These are phyloP conservation scores for Clarias pachynema DNA, from an alignment of 2,797 vertebrate species.

Conservation along the genomic window DNA sequence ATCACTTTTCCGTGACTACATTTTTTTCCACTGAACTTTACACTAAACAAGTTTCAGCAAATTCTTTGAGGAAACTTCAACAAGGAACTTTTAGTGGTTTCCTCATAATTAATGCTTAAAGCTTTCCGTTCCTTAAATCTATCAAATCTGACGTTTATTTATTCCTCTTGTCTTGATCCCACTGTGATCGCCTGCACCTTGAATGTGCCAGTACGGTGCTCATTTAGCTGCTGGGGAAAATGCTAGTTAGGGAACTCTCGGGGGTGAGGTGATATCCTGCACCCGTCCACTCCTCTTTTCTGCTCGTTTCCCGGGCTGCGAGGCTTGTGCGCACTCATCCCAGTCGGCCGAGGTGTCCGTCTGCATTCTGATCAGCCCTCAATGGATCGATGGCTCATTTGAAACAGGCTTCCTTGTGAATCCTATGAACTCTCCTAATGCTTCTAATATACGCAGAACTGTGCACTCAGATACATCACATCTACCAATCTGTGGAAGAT, in stretches of 20 bases:
- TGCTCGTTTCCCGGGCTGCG: conserved; percentile 12
- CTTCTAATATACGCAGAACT: not conserved
- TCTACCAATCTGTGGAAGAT: not conserved
- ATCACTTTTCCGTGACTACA: not conserved
- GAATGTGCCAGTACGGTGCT: conserved; percentile 43
- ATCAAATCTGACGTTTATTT: not conserved
- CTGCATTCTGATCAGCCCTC: conserved; percentile 5
- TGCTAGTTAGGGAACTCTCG: conserved; percentile 48
- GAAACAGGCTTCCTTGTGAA: not conserved
- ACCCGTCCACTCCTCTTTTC: conserved; percentile 1
- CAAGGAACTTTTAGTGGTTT: conserved; percentile 60
- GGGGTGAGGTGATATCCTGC: conserved; percentile 19
- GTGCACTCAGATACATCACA: not conserved
- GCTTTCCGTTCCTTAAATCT: conserved; percentile 4
- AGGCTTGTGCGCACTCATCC: not conserved
- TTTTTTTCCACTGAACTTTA: not conserved
- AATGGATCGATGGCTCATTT: not conserved
- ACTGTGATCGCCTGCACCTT: conserved; percentile 43
- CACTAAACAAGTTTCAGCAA: not conserved
- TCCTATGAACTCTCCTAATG: not conserved
- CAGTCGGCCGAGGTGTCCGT: conserved; percentile 1
- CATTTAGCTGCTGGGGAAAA: conserved; percentile 52
- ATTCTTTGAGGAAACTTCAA: not conserved
- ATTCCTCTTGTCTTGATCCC: not conserved
- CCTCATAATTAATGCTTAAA: conserved; percentile 61